phyloP scores from a whole-genome alignment of 2,113 vertebrate genomes.

The Entelurus aequoreus region DNA sequence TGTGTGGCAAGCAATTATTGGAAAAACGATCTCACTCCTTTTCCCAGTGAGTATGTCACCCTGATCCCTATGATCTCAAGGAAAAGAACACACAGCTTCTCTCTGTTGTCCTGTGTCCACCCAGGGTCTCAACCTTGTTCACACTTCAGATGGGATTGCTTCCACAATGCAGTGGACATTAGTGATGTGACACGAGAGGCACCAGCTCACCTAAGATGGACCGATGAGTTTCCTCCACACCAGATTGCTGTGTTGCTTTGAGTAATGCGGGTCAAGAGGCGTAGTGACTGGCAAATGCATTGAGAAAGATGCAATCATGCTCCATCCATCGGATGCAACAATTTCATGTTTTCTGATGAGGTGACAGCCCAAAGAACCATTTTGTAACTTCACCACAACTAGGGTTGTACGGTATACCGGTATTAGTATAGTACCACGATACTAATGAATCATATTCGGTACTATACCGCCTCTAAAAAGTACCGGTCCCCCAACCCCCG shows the following conservation, averaged over 20 bases:
- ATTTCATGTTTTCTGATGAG: constrained; percentile 62
- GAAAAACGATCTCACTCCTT: constrained; percentile 23
- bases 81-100: constrained; percentile 39
- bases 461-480: no score
- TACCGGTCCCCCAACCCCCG: no score
- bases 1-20: constrained; percentile 30
- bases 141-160: constrained; percentile 48
- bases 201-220: constrained; percentile 9
- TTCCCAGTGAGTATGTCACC: constrained; percentile 29
- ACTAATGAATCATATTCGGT: no score
- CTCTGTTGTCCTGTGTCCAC: constrained; percentile 18
- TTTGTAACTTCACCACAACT: constrained; percentile 26
- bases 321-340: constrained; percentile 41
- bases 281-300: constrained; percentile 18
- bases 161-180: constrained; percentile 22
- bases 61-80: constrained; percentile 11
- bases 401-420: no score
- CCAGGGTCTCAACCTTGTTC: constrained; percentile 52
- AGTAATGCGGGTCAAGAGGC: constrained; percentile 10
- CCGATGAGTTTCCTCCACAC: constrained; percentile 29
- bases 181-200: constrained; percentile 16
- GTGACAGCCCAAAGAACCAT: constrained; percentile 40
- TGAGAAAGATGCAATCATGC: constrained; percentile 36
- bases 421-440: no score
- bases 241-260: constrained; percentile 34